These are phyloP conservation scores for Xyrauchen texanus DNA, from an alignment of 2,113 vertebrate genomes.

Conservation along the genomic window DNA sequence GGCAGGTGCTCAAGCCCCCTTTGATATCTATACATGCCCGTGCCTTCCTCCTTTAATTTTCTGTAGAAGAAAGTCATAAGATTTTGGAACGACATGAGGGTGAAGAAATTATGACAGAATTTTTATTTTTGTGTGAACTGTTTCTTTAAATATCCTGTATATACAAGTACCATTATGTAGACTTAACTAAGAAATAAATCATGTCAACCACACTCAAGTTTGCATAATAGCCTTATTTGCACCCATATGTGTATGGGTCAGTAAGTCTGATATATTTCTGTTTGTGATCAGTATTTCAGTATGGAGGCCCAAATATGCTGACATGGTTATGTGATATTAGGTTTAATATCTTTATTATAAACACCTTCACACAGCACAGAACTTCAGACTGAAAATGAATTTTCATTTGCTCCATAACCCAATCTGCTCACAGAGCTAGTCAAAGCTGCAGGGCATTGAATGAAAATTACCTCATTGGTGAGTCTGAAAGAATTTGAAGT, in stretches of 20 bases:
- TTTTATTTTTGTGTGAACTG: no score
- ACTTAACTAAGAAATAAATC: no score
- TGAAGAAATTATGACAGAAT: no score
- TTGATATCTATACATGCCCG: no score
- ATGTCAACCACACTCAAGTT: no score
- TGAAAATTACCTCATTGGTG: constrained; percentile 4
- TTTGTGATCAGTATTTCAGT: neutral
- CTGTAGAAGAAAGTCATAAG: no score
- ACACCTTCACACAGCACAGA: constrained; percentile 13
- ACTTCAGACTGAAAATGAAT: constrained; percentile 20
- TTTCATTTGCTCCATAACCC: constrained; percentile 7
- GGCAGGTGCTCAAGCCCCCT: no score
- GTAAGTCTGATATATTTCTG: constrained; percentile 23
- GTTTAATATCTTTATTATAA: constrained; percentile 36
- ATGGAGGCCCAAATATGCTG: neutral
- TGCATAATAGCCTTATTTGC: no score
- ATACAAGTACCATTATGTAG: no score
- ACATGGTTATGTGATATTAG: constrained; percentile 9
- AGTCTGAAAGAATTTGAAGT: constrained; percentile 19
- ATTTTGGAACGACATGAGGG: no score
- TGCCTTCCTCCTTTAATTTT: no score
- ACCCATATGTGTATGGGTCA: neutral
- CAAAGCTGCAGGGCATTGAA: constrained; percentile 24
- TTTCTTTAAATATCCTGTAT: no score
- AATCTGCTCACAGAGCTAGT: constrained; percentile 25